These are phyloP conservation scores for Ylistrum balloti DNA, from an alignment of 1,140 invertebrate genomes.

Conservation along the genomic window DNA sequence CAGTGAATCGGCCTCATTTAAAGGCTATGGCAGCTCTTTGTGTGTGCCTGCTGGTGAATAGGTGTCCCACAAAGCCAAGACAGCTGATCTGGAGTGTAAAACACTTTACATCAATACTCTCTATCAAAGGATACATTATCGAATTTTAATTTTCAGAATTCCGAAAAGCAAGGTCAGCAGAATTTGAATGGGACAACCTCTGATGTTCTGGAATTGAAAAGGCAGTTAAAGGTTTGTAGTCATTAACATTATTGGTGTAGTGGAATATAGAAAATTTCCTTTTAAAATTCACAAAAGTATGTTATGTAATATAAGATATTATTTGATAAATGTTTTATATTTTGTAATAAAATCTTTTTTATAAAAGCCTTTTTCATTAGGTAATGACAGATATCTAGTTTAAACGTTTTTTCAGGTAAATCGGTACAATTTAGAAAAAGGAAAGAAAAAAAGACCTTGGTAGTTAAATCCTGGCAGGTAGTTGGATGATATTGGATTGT, in stretches of 20 bases:
- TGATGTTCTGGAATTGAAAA: slow-evolving; percentile 23
- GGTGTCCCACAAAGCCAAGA: slow-evolving; percentile 22
- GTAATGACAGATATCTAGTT: neutral
- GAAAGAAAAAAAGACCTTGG: neutral
- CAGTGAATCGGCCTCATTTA: neutral
- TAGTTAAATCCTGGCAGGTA: neutral
- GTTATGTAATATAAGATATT: neutral
- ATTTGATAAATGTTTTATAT: neutral
- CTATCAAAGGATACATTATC: slow-evolving; percentile 22
- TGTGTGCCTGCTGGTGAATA: slow-evolving; percentile 37
- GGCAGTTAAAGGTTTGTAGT: slow-evolving; percentile 27
- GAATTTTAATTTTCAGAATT: slow-evolving; percentile 36
- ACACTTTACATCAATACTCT: slow-evolving; percentile 23
- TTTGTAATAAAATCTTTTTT: neutral
- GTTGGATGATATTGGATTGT: neutral
- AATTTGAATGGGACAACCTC: slow-evolving; percentile 12
- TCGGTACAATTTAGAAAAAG: neutral
- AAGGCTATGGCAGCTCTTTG: neutral
- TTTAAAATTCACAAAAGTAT: neutral
- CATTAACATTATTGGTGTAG: neutral
- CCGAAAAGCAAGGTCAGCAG: slow-evolving; percentile 37
- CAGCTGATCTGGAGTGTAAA: slow-evolving; percentile 27
- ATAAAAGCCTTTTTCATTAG: neutral
- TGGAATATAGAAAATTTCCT: neutral
- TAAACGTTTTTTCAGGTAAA: neutral